Evolutionary conservation across 2,113 vertebrate species (phyloP), one percentile per base, ranked within the genome.

Genomic region (Crotalus tigris): DNA sequence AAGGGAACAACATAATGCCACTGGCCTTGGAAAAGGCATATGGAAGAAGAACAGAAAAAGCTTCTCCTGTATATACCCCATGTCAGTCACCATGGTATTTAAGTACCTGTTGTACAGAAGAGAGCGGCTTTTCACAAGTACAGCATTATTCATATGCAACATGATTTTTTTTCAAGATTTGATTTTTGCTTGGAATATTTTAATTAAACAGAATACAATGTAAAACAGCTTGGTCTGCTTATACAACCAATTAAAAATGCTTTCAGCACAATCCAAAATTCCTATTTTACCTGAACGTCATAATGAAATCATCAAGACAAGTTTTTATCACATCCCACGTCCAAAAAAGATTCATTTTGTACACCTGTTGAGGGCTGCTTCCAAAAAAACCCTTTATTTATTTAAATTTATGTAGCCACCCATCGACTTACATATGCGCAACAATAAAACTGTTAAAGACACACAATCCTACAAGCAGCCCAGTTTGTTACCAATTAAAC

Each of bases 31-130:
- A 33, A 91, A 91, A 90, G 8, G 39, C 26, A 61, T 93, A 61
- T 44, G n/a, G 53, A 88, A 87, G 33, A 87, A 87, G 49, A 69
- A 61, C 29, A 54, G 61, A 91, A 85, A 86, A 90, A 61, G 55
- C 90, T 88, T 44, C 55, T 58, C 21, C 44, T 57, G 26, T 13
- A 81, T 88, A 81, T n/a, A 81, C 86, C 59, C 75, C 86, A 91
- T 19, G 21, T n/a, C 61, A 88, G 49, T 93, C 61, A 89, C 90
- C 90, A 93, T 64, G 90, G 93, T 91, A 93, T 46, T 39, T 49
- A 88, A 88, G 26, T 15, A 85, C 19, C 51, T 58, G 59, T 88
- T 91, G 58, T 61, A 33, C 81, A 87, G 23, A 93, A 51, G 49
- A 17, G 54, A 29, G 1, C 19, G 1, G 46, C 44, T 85, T 29